These are phyloP conservation scores for Apotomis turbidana DNA, from an alignment of 2,888 invertebrate genomes.

Conservation along the genomic window DNA sequence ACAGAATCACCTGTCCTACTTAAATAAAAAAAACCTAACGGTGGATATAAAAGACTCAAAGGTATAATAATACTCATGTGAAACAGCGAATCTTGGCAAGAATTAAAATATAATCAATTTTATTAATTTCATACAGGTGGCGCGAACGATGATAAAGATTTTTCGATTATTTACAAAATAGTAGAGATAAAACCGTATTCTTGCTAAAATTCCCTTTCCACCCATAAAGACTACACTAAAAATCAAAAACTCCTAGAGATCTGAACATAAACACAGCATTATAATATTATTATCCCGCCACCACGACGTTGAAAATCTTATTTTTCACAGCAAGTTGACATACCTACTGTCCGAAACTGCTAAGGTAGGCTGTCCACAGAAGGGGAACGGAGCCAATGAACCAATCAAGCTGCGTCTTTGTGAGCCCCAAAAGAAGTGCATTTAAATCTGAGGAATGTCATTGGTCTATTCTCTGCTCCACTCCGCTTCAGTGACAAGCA, in stretches of 20 bases:
- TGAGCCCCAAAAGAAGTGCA: too few species aligned
- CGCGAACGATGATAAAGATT: neutral
- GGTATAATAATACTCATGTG: neutral
- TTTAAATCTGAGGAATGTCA: too few species aligned
- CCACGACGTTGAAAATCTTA: slow-evolving; percentile 13
- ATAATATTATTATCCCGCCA: slow-evolving; percentile 15
- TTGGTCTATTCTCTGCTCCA: too few species aligned
- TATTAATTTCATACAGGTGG: slow-evolving; percentile 28
- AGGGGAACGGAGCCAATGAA: too few species aligned
- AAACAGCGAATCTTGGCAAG: slow-evolving; percentile 32
- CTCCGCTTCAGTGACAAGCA: too few species aligned
- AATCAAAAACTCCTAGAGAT: slow-evolving; percentile 11
- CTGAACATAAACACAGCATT: slow-evolving; percentile 23
- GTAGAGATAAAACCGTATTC: neutral
- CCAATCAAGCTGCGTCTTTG: too few species aligned
- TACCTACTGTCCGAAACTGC: too few species aligned
- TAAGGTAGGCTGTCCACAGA: too few species aligned
- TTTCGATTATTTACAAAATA: slow-evolving; percentile 5
- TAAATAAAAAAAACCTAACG: slow-evolving; percentile 27
- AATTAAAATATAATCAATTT: slow-evolving; percentile 6
- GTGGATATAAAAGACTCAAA: slow-evolving; percentile 17
- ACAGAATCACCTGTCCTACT: neutral
- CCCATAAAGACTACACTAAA: neutral
- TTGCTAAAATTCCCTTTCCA: slow-evolving; percentile 30
- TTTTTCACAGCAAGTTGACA: slow-evolving; percentile 8